Base-by-base conservation (phyloP, 2,797 vertebrate species). In the Sebastes itinus region DNA sequence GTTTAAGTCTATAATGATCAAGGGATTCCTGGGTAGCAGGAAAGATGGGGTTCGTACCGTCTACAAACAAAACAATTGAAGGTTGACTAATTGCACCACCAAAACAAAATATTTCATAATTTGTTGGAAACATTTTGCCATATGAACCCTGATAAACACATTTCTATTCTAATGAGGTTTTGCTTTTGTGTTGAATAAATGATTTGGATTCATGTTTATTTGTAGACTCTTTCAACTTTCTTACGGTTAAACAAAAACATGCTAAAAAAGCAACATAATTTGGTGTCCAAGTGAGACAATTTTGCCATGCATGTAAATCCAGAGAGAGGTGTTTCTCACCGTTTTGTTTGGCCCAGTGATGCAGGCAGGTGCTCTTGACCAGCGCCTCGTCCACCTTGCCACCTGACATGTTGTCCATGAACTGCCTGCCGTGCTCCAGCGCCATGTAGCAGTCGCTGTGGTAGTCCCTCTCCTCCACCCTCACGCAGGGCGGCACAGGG, bases 341-440 rank as follows among this genome's bases (percentile, higher is more conserved):
- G 6, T 97, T 98, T 93, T 96, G 96, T 95, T 98, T 99, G 80
- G 96, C 96, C 99, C 99, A 99, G 78, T 96, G 97, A 88, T 99
- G 98, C 90, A 99, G 95, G 93, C 98, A 99, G 75, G 98, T 97
- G 93, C 96, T 98, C 93, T 97, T 99, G 76, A 99, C 97, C 92
- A 99, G 96, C 38, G 96, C 96, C 96, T 99, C 98, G 64, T 99
- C 99, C 87, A 99, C 98, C 87, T 99, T 99, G 70, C 98, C 98
- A 46, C 99, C 98, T 3, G 99, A 99, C 99, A 99, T 99, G 95
- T 99, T 99, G 95, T 99, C 99, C 98, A 99, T 99, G 93, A 99
- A 99, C 92, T 99, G 98, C 78, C 98, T 96, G 52, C 99, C 99
- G 20, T 99, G 98, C 91, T 99, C 98, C 94, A 99, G 95, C 5